Conservation (phyloP, 1,140 invertebrate genomes). For the Drosophila pruinosa region DNA sequence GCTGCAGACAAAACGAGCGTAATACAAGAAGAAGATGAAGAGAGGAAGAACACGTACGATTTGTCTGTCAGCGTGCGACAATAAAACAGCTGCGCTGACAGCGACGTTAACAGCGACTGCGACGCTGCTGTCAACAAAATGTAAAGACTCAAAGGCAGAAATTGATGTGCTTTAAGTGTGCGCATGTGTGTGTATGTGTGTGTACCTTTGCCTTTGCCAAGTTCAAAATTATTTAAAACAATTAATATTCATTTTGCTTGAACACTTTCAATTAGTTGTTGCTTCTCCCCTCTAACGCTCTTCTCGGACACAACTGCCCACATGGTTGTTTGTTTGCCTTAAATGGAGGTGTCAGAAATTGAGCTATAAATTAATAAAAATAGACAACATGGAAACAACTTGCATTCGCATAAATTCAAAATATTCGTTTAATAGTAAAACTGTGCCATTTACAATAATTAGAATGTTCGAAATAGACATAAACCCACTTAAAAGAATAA, state of each 20-base stretch:
- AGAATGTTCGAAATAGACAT: constrained; percentile 12
- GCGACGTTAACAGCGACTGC: constrained; percentile 1
- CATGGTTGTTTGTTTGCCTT: background rate
- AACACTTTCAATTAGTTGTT: constrained; percentile 63
- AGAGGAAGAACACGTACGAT: constrained; percentile 21
- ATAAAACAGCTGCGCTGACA: constrained; percentile 61
- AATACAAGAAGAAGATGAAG: constrained; percentile 3
- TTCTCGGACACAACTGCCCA: background rate
- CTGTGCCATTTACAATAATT: constrained; percentile 30
- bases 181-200: constrained; percentile 23
- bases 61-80: constrained; percentile 48
- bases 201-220: constrained; percentile 66
- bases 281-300: background rate
- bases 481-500: constrained; percentile 8
- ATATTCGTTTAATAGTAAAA: constrained; percentile 1
- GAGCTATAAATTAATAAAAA: constrained; percentile 75
- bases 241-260: constrained; percentile 76
- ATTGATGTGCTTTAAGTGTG: constrained; percentile 4
- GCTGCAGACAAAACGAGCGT: constrained; percentile 22
- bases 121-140: constrained; percentile 30
- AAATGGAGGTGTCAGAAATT: constrained; percentile 72
- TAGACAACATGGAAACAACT: constrained; percentile 37
- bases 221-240: constrained; percentile 82
- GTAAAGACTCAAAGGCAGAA: constrained; percentile 8
- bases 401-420: constrained; percentile 35